These are phyloP conservation scores for Athene cunicularia DNA, from an alignment of 2,113 vertebrate genomes.

Conservation along the genomic window DNA sequence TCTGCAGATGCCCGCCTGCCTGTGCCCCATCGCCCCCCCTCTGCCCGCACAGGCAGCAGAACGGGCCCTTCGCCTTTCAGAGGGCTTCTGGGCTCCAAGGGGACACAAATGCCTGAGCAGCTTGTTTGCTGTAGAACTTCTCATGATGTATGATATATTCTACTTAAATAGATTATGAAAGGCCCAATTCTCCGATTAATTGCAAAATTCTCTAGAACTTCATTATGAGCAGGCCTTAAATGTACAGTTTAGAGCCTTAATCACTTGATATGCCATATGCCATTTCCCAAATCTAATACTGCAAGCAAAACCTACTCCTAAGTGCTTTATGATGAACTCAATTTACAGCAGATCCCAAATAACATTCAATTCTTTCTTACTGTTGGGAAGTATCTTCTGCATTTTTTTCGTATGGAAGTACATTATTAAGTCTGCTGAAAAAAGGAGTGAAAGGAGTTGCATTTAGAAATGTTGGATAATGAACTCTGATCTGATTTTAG, in stretches of 20 bases:
- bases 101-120: neutral
- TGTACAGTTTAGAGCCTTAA: neutral
- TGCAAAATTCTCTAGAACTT: neutral
- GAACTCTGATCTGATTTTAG: neutral
- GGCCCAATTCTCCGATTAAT: neutral
- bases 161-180: neutral
- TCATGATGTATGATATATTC: neutral
- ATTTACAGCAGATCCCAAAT: neutral
- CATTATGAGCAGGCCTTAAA: neutral
- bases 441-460: neutral
- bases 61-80: accelerated
- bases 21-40: accelerated
- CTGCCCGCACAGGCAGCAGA: neutral
- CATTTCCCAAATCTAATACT: neutral
- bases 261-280: neutral
- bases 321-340: neutral
- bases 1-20: neutral
- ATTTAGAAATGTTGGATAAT: neutral
- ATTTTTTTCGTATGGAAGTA: neutral
- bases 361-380: neutral
- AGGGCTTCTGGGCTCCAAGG: neutral
- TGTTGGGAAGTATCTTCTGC: neutral
- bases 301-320: neutral
- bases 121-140: neutral
- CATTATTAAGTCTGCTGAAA: neutral